Base-by-base conservation (phyloP, 2,113 vertebrate species). In the Ptyas mucosa region DNA sequence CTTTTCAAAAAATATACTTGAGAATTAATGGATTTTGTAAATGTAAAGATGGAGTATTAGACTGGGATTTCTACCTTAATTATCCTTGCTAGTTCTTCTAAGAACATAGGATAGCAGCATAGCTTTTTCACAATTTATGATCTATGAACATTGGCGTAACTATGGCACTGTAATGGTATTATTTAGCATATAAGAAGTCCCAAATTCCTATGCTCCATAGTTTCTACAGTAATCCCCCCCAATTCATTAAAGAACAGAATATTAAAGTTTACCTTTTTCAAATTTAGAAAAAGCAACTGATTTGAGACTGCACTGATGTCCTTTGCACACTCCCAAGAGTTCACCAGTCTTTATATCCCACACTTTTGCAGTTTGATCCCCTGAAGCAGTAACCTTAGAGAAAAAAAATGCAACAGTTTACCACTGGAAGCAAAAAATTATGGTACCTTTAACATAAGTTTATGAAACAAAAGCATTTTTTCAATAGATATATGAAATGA, bases 231-330 rank as follows among this genome's bases (percentile, higher is more conserved):
- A 43, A 39, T 21, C 9, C 15, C 29, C 29, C 24, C 64, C 15
- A 39, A 21, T 75, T 9, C 8, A 1, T 6, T 29, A 0, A 8
- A 91, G 34, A 15, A 69, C 4, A 15, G 18, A 93, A 88, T 5
- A 91, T 53, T 46, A 94, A 92, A 90, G 92, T 95, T 88, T 98
- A 99, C 99, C 99, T 98, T 98, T 99, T 93, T 99, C 98, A 94
- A 98, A 98, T 46, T 98, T 98, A 90, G 98, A 96, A 93, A 99
- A 99, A 88, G 98, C 97, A 93, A 99, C 98, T 23, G 99, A 99
- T 96, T 99, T 99, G 89, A 99, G 98, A 97, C 99, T 99, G 96
- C 99, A 99, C 57, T 99, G 98, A 95, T 99, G 99, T 90, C 99
- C 99, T 98, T 98, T 99, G 96, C 99, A 99, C 29, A 97, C 97